phyloP scores from a whole-genome alignment of 2,888 invertebrate species.

The Brachylomia viminalis region DNA sequence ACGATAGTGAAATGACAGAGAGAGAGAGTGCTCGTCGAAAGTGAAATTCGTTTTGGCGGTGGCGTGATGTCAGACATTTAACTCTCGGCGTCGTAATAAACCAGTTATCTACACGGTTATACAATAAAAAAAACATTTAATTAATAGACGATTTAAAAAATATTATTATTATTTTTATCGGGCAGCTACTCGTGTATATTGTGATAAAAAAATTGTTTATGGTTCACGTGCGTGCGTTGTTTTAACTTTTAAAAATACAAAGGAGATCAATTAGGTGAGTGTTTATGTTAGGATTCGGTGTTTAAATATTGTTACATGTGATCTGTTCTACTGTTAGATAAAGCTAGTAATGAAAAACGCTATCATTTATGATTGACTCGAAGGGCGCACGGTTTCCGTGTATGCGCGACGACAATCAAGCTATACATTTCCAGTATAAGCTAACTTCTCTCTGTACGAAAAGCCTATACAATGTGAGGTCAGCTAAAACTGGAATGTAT shows the following conservation, averaged over 20 bases:
- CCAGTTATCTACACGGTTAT: conserved; percentile 67
- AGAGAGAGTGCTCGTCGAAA: conserved; percentile 81
- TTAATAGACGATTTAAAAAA: conserved; percentile 29
- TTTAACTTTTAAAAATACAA: conserved; percentile 41
- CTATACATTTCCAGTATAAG: too few relatives aligned
- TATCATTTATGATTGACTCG: conserved; percentile 60
- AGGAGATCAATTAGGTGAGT: conserved; percentile 49
- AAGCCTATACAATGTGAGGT: too few relatives aligned
- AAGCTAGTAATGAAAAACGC: conserved; percentile 24
- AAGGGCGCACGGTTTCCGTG: conserved; percentile 52
- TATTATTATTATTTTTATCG: not conserved
- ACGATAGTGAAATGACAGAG: conserved; percentile 82
- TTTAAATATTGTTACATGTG: conserved; percentile 34
- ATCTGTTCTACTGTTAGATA: conserved; percentile 47
- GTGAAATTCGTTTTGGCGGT: conserved; percentile 80
- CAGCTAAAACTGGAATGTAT: too few relatives aligned
- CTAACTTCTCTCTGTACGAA: too few relatives aligned
- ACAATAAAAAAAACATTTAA: conserved; percentile 54
- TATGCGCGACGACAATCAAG: too few relatives aligned
- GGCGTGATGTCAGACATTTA: conserved; percentile 81
- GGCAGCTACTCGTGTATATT: conserved; percentile 10
- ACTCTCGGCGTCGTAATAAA: conserved; percentile 69
- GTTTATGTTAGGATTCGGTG: conserved; percentile 23
- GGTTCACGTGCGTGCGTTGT: conserved; percentile 16
- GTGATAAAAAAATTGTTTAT: conserved; percentile 27